Conservation (phyloP, 2,888 invertebrate genomes). For the Epinotia ramella region DNA sequence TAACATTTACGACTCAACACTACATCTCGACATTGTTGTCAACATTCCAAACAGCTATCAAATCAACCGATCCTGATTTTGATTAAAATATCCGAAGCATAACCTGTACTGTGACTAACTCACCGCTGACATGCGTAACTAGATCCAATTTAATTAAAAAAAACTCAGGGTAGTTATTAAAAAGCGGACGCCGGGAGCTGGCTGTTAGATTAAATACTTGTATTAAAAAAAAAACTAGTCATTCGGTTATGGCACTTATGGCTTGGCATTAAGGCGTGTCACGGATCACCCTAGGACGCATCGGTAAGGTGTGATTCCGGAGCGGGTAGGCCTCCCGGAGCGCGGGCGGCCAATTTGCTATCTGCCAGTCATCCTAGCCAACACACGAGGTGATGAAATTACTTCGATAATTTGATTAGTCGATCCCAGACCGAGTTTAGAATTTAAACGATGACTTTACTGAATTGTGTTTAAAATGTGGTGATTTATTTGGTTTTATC, state of each 20-base stretch:
- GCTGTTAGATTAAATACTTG: slow-evolving; percentile 80
- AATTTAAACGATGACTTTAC: slow-evolving; percentile 37
- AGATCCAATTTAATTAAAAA: slow-evolving; percentile 55
- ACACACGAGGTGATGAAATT: slow-evolving; percentile 40
- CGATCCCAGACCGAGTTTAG: slow-evolving; percentile 26
- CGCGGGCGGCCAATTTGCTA: slow-evolving; percentile 29
- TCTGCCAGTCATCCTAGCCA: slow-evolving; percentile 42
- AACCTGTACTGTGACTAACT: slow-evolving; percentile 57
- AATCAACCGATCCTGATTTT: slow-evolving; percentile 31
- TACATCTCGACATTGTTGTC: not conserved
- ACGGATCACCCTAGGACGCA: not conserved
- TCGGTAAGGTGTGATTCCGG: slow-evolving; percentile 22
- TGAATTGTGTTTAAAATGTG: slow-evolving; percentile 5
- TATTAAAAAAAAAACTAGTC: slow-evolving; percentile 1
- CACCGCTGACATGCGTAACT: slow-evolving; percentile 62
- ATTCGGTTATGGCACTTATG: slow-evolving; percentile 6
- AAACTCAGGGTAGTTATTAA: slow-evolving; percentile 70
- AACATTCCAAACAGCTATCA: slow-evolving; percentile 15
- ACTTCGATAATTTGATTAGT: slow-evolving; percentile 45
- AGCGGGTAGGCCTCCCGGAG: slow-evolving; percentile 38
- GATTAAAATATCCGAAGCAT: slow-evolving; percentile 45
- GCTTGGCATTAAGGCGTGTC: not conserved
- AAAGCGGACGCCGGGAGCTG: slow-evolving; percentile 70
- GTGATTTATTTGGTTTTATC: not conserved
- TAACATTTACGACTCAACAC: not conserved